Conservation (phyloP, 2,888 invertebrate genomes). For the Synergus itoensis region DNA sequence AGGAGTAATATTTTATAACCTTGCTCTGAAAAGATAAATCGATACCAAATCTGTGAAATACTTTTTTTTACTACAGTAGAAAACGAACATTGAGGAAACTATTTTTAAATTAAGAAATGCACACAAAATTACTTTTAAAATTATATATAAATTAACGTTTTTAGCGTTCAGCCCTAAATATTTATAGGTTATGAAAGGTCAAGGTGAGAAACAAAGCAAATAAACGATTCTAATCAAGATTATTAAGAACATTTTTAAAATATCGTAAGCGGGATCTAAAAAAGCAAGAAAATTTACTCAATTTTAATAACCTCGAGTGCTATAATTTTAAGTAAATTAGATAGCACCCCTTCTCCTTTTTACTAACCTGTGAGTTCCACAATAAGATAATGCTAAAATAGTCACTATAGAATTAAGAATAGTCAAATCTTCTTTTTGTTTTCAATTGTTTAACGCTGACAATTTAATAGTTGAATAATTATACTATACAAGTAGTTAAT, state of each 20-base stretch:
- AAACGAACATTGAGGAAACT: background rate
- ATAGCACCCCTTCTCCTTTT: background rate
- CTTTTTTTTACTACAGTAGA: background rate
- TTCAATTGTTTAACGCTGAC: background rate
- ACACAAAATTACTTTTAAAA: background rate
- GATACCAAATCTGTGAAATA: background rate
- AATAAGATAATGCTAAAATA: background rate
- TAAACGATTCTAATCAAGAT: background rate
- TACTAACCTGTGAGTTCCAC: background rate
- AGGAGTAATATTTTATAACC: background rate
- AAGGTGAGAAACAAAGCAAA: background rate
- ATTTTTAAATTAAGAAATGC: background rate
- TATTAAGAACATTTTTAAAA: background rate
- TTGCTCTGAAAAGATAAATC: background rate
- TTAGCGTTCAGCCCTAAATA: background rate
- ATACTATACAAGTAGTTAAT: background rate
- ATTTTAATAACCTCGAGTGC: slow-evolving; percentile 16
- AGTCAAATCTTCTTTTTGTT: background rate
- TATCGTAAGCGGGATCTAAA: background rate
- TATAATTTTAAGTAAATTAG: background rate
- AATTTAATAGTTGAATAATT: background rate
- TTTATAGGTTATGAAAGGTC: background rate
- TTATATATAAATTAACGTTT: background rate
- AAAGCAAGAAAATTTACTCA: slow-evolving; percentile 6
- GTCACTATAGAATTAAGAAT: background rate